Conservation (phyloP, 2,888 invertebrate genomes). For the Malthinus flaveolus region DNA sequence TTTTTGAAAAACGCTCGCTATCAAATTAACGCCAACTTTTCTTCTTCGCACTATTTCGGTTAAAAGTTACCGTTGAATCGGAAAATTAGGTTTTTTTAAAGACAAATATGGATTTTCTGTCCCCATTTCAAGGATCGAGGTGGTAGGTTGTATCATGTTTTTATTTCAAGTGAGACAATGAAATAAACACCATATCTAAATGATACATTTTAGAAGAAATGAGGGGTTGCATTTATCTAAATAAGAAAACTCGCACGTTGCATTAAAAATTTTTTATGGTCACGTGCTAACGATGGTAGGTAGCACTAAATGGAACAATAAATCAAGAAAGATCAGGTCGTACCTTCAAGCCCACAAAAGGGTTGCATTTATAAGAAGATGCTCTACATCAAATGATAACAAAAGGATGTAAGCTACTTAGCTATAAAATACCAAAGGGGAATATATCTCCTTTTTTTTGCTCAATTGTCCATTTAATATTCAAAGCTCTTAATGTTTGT, state of each 20-base stretch:
- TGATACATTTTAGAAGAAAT: not conserved
- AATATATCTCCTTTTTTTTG: not conserved
- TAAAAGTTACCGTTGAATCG: too few relatives aligned
- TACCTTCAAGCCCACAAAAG: slow-evolving; percentile 14
- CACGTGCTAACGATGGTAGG: slow-evolving; percentile 16
- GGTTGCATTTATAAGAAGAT: slow-evolving; percentile 7
- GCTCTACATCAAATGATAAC: slow-evolving; percentile 10
- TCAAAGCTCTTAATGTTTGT: slow-evolving; percentile 8
- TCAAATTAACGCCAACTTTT: too few relatives aligned
- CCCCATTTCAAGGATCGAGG: too few relatives aligned
- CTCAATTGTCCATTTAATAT: slow-evolving; percentile 2
- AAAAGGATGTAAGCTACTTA: slow-evolving; percentile 14
- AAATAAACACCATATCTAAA: too few relatives aligned
- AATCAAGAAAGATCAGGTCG: slow-evolving; percentile 15
- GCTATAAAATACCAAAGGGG: slow-evolving; percentile 10
- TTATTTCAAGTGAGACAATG: too few relatives aligned
- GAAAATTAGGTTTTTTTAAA: too few relatives aligned
- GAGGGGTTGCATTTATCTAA: not conserved
- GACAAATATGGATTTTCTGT: too few relatives aligned
- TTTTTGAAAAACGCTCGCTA: too few relatives aligned
- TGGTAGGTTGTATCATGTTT: too few relatives aligned
- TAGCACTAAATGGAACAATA: slow-evolving; percentile 14
- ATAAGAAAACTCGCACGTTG: slow-evolving; percentile 4
- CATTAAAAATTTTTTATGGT: not conserved
- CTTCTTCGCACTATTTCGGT: too few relatives aligned